A percentile compares a stretch with the other conserved stretches of the same genome.
These are phyloP conservation scores for Clarias batrachus DNA, from an alignment of 2,113 vertebrate genomes.

Conservation along the genomic window DNA sequence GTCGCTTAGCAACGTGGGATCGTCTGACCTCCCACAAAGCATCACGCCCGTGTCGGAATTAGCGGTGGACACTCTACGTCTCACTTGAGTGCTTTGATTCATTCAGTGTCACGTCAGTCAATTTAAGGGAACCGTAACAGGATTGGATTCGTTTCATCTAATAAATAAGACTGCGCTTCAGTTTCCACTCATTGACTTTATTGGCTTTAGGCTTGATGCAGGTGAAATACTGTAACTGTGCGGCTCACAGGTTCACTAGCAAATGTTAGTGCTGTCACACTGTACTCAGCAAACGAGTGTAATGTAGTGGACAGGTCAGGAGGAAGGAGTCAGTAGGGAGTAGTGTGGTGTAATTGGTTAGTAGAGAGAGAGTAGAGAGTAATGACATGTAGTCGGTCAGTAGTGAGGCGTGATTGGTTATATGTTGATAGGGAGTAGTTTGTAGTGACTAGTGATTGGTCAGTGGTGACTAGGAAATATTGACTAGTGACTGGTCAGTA, in stretches of 20 bases:
- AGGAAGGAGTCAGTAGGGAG: no score
- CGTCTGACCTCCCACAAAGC: constrained; percentile 8
- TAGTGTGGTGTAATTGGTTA: no score
- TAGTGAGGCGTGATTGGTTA: neutral
- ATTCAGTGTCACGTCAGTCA: neutral
- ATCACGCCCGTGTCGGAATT: neutral
- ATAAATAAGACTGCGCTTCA: neutral
- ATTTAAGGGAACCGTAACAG: neutral
- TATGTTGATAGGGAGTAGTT: neutral
- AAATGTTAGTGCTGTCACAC: neutral
- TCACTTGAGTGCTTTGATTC: neutral
- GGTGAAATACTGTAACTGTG: neutral
- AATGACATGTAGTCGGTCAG: no score
- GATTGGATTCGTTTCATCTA: neutral
- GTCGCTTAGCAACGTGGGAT: constrained; percentile 32
- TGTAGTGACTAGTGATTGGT: neutral
- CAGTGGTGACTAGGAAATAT: neutral
- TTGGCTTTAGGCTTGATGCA: neutral
- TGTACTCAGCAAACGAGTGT: neutral
- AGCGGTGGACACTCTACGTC: neutral
- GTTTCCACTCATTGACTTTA: neutral
- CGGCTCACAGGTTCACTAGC: neutral
- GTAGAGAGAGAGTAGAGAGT: no score
- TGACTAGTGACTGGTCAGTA: neutral
- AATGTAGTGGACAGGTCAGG: neutral